Percentiles rank a stretch among this genome's conserved stretches.
phyloP scores from a whole-genome alignment of 2,888 invertebrate genomes.

The Sarcophaga caerulescens region DNA sequence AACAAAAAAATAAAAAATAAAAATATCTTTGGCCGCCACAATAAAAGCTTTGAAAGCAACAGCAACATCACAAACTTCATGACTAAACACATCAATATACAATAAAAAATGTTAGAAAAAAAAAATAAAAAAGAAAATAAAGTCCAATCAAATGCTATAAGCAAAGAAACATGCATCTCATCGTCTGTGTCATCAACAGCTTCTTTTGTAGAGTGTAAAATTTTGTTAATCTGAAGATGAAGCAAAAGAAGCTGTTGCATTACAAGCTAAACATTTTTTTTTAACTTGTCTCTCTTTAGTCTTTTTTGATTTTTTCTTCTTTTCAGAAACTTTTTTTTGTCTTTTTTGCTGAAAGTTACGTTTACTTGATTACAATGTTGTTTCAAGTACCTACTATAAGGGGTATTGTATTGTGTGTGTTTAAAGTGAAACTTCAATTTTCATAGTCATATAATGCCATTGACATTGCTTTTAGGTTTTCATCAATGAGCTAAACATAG shows the following conservation, averaged over 20 bases:
- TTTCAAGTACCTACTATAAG: slow-evolving; percentile 60
- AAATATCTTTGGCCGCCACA: not conserved
- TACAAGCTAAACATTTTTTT: slow-evolving; percentile 33
- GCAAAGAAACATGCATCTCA: slow-evolving; percentile 30
- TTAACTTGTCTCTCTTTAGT: no score
- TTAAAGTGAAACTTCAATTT: slow-evolving; percentile 78
- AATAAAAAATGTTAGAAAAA: slow-evolving; percentile 43
- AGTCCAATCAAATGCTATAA: not conserved
- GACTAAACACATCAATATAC: not conserved
- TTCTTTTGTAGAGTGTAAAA: slow-evolving; percentile 45
- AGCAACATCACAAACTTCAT: slow-evolving; percentile 25
- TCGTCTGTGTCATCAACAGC: slow-evolving; percentile 29
- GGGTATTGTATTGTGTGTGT: slow-evolving; percentile 55
- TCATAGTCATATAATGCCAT: slow-evolving; percentile 74
- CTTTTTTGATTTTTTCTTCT: not conserved
- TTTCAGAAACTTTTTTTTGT: slow-evolving; percentile 35
- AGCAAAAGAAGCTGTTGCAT: slow-evolving; percentile 33
- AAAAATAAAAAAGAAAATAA: slow-evolving; percentile 18
- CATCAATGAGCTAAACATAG: slow-evolving; percentile 20
- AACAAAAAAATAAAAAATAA: slow-evolving; percentile 11
- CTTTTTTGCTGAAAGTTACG: slow-evolving; percentile 46
- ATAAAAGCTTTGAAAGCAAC: slow-evolving; percentile 6
- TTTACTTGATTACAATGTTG: slow-evolving; percentile 68
- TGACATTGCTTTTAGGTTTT: slow-evolving; percentile 62
- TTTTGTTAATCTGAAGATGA: slow-evolving; percentile 39